Conservation (phyloP, 2,113 vertebrate species). For the Anguilla japonica region DNA sequence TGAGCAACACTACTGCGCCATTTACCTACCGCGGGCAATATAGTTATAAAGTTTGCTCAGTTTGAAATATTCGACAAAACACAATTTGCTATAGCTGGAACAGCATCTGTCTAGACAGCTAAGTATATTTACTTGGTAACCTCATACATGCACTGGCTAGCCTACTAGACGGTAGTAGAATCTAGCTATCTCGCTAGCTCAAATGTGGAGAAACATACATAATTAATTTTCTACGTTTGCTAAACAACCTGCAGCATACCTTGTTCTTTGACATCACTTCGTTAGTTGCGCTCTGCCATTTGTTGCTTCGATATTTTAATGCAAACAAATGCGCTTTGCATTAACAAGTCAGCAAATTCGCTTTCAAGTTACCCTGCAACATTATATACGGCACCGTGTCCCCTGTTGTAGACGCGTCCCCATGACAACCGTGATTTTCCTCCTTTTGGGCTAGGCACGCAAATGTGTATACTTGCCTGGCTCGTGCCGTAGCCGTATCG, state of each 20-base stretch:
- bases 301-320: neutral
- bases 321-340: neutral
- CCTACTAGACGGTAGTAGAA: neutral
- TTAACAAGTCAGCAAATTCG: neutral
- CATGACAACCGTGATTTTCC: neutral
- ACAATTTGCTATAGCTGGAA: neutral
- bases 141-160: neutral
- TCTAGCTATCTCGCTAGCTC: neutral
- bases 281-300: neutral
- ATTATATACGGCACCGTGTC: neutral
- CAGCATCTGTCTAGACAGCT: too few relatives aligned
- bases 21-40: neutral
- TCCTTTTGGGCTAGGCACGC: neutral
- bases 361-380: neutral
- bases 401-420: neutral
- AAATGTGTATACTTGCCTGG: too few relatives aligned
- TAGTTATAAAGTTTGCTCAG: neutral
- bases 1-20: neutral
- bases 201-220: neutral
- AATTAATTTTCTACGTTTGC: too few relatives aligned
- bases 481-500: too few relatives aligned
- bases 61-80: too few relatives aligned
- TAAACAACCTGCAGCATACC: slow-evolving; percentile 39
- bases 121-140: too few relatives aligned
- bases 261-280: slow-evolving; percentile 60